Conservation (phyloP, 2,113 vertebrate genomes). For the Myrmecophaga tridactyla region DNA sequence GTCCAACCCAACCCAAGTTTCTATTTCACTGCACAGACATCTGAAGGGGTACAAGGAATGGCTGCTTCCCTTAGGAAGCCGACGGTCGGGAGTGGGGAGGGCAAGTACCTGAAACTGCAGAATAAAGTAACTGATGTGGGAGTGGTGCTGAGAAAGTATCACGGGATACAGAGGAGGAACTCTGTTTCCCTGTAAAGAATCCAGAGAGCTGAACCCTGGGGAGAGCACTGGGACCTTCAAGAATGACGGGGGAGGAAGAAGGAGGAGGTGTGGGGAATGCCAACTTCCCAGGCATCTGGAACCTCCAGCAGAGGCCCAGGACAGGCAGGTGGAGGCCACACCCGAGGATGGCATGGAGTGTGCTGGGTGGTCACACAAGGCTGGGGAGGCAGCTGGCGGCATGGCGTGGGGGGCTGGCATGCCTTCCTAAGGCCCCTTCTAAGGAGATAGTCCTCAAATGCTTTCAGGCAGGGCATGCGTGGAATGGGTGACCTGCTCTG, state of each 20-base stretch:
- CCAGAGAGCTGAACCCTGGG: rapidly evolving
- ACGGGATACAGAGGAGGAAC: rapidly evolving
- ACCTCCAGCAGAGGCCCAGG: rapidly evolving
- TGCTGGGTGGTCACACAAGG: background rate
- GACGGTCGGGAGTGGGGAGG: too few species aligned
- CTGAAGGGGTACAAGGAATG: rapidly evolving
- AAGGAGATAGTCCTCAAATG: background rate
- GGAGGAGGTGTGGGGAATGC: background rate
- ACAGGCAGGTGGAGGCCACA: background rate
- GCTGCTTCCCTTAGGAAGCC: too few species aligned
- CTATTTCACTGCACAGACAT: background rate
- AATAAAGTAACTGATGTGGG: rapidly evolving
- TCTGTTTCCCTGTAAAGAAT: rapidly evolving
- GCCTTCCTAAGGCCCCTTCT: background rate
- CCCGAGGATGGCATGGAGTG: too few species aligned
- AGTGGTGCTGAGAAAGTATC: rapidly evolving
- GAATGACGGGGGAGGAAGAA: rapidly evolving
- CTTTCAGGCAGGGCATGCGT: too few species aligned
- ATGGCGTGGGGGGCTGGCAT: rapidly evolving
- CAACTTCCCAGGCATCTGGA: too few species aligned
- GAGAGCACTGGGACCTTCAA: background rate
- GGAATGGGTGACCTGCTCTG: background rate
- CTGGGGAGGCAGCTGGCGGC: background rate
- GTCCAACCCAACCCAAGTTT: rapidly evolving
- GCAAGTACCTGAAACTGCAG: rapidly evolving